These are phyloP conservation scores for Microcaecilia unicolor DNA, from an alignment of 2,797 vertebrate genomes.

Conservation along the genomic window DNA sequence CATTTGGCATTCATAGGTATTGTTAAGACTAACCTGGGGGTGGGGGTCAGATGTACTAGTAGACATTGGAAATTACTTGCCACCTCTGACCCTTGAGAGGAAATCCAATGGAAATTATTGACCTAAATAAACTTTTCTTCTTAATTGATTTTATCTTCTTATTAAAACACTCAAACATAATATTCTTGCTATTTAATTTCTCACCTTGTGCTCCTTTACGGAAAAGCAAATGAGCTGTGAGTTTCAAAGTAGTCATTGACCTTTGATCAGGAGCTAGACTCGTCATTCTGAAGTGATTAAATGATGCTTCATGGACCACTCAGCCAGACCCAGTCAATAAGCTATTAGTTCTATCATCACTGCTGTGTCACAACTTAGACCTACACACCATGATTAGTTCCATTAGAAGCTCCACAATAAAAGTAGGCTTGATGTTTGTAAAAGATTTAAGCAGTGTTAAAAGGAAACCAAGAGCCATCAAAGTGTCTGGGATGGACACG, in stretches of 20 bases:
- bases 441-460: conserved; percentile 1
- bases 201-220: not conserved
- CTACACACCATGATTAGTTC: conserved; percentile 16
- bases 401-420: conserved; percentile 6
- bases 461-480: not conserved
- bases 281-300: conserved; percentile 21
- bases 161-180: not conserved
- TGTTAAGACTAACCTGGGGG: not conserved
- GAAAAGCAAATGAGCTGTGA: not conserved
- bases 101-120: conserved; percentile 2
- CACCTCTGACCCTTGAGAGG: not conserved
- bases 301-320: conserved; percentile 13
- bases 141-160: not conserved
- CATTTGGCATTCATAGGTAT: not conserved
- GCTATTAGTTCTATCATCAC: conserved; percentile 17
- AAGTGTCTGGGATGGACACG: no score
- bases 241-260: conserved; percentile 18
- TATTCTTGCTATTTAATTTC: not conserved
- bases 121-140: not conserved
- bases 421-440: not conserved
- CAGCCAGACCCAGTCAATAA: conserved; percentile 21
- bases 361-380: conserved; percentile 6
- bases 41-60: not conserved
- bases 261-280: conserved; percentile 18
- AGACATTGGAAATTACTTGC: no score